These are phyloP conservation scores for Lethenteron camtschaticum DNA, from an alignment of 2,113 vertebrate genomes.

Conservation along the genomic window DNA sequence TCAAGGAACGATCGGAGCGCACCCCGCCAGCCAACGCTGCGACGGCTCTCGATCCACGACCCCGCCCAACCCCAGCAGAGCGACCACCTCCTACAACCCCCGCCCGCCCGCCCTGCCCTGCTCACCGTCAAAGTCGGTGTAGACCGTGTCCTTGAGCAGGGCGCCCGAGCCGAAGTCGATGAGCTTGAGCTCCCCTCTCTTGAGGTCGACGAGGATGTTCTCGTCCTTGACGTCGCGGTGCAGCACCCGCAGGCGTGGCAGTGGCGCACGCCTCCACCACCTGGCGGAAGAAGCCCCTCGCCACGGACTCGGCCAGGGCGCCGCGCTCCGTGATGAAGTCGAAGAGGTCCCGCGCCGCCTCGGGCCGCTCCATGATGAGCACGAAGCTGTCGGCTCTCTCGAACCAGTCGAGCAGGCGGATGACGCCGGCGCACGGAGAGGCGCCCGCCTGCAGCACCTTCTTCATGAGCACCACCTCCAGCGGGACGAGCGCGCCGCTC, in stretches of 20 bases:
- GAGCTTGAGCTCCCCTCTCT: constrained; percentile 72
- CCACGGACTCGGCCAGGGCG: constrained; percentile 64
- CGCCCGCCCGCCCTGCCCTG: neutral
- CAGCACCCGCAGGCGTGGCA: constrained; percentile 82
- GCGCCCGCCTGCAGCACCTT: constrained; percentile 36
- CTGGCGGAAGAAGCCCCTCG: constrained; percentile 69
- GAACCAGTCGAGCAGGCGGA: constrained; percentile 81
- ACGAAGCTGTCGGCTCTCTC: constrained; percentile 81
- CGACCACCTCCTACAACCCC: no score
- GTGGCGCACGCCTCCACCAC: constrained; percentile 76
- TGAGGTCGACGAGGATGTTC: constrained; percentile 76
- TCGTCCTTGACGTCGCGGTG: constrained; percentile 95
- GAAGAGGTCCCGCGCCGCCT: constrained; percentile 77
- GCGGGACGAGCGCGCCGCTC: constrained; percentile 56
- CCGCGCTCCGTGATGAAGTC: constrained; percentile 96
- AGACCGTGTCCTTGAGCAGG: constrained; percentile 86
- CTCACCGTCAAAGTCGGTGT: constrained; percentile 88
- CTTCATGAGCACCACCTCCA: constrained; percentile 75
- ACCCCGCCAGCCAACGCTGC: no score
- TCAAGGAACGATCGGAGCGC: no score
- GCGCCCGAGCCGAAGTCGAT: constrained; percentile 95
- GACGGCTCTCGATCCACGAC: no score
- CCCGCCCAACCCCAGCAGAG: no score
- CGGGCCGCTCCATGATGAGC: constrained; percentile 74
- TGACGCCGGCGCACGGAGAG: constrained; percentile 60